Evolutionary conservation across 1,140 invertebrate genomes (phyloP), one percentile per base, ranked within the genome.

Genomic region (Glossosoma conforme): DNA sequence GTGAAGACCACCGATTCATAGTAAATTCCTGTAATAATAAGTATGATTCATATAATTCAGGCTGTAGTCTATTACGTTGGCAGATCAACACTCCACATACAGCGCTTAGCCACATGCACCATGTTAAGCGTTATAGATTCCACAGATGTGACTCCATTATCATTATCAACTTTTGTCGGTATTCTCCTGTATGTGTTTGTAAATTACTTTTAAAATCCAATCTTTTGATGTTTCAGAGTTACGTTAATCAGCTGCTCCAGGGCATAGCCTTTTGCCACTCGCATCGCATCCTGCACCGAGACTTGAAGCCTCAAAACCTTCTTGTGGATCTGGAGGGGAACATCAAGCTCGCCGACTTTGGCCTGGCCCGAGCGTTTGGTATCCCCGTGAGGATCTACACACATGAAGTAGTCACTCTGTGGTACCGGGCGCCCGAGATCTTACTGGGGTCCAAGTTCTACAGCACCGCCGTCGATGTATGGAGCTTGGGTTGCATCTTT

Each of bases 391-490:
- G 88, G 35, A 83, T 83, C 2, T 95, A 92, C 62, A 95, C 92
- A 0, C 91, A 95, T 69, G 92, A 97, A 76, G 93, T 98, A 6
- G 86, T 98, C 0, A 98, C 95, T 4, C 76, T 98, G 35, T 98
- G 94, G 94, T 98, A 98, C 72, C 77, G 94, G 60, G 89, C 95
- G 3, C 95, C 95, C 2, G 95, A 98, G 75, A 89, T 98, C 60
- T 74, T 98, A 35, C 73, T 98, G 4, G 94, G 94, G 14, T 82
- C 86, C 17, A 90, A 91, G 68, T 83, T 87, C 57, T 98, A 98
- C 66, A 87, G 88, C 5, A 89, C 88, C 5, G 81, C 91, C 9
- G 86, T 95, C 8, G 93, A 98, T 73, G 80, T 98, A 5, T 98
- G 95, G 95, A 95, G 93, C 66, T 74, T 97, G 24, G 94, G 92